phyloP scores from a whole-genome alignment of 2,797 vertebrate genomes.

The Gymnocypris eckloni region DNA sequence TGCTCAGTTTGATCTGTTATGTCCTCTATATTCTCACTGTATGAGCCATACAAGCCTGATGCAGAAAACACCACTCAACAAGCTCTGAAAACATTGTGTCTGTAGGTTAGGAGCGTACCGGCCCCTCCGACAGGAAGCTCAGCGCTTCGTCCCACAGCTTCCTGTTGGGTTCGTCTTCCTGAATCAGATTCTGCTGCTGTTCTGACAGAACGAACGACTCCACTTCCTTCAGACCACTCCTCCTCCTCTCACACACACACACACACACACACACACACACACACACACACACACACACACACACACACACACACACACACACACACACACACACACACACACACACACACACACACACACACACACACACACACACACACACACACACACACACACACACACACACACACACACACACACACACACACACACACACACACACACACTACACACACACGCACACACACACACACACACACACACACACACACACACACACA shows the following conservation, averaged over 20 bases:
- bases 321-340: no score
- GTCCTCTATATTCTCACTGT: no score
- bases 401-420: no score
- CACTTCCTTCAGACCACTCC: slow-evolving; percentile 82
- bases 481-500: no score
- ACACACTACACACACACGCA: no score
- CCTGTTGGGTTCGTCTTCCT: slow-evolving; percentile 90
- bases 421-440: no score
- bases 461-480: no score
- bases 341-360: no score
- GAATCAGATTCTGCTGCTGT: slow-evolving; percentile 89
- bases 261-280: no score
- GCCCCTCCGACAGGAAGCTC: slow-evolving; percentile 89
- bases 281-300: neutral
- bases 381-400: no score
- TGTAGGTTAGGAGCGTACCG: slow-evolving; percentile 71
- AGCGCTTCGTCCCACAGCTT: slow-evolving; percentile 97
- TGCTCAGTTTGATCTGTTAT: no score
- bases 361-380: no score
- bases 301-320: slow-evolving; percentile 8
- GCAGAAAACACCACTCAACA: neutral
- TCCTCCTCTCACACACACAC: slow-evolving; percentile 55
- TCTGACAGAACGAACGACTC: slow-evolving; percentile 92
- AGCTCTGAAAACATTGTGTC: neutral
- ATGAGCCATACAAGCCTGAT: neutral